Evolutionary conservation across 2,797 vertebrate genomes (phyloP).

Genomic region (Lophius americanus): DNA sequence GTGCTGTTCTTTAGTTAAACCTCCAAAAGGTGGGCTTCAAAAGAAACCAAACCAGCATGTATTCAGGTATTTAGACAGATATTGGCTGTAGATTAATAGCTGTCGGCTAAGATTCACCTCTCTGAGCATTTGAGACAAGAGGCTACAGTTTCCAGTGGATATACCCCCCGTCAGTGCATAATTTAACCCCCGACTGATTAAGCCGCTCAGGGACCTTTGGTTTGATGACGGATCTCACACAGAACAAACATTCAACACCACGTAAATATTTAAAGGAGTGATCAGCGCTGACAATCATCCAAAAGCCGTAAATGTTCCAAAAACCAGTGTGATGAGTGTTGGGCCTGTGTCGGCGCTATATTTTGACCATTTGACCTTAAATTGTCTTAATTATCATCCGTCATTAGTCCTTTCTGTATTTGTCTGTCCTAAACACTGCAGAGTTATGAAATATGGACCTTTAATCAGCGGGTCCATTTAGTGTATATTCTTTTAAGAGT

Average conservation of each 20-base stretch:
- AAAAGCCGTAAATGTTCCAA: no score
- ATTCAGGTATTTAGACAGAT: constrained; percentile 15
- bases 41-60: constrained; percentile 12
- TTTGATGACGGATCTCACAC: neutral
- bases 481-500: constrained; percentile 18
- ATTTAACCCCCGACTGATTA: constrained; percentile 6
- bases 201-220: neutral
- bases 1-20: constrained; percentile 26
- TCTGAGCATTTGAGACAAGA: constrained; percentile 1
- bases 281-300: no score
- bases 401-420: constrained; percentile 39
- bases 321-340: no score
- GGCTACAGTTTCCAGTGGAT: neutral
- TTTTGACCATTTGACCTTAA: constrained; percentile 61
- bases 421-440: constrained; percentile 22
- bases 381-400: constrained; percentile 47
- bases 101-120: constrained; percentile 11
- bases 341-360: constrained; percentile 1
- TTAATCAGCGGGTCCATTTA: constrained; percentile 47
- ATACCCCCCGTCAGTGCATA: neutral
- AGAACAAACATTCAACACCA: neutral
- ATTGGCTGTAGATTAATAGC: constrained; percentile 23
- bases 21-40: constrained; percentile 42
- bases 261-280: no score
- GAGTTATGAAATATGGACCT: constrained; percentile 49